Base-by-base conservation (phyloP, 2,888 invertebrate species). In the Ashinkailepas kermadecensis region DNA sequence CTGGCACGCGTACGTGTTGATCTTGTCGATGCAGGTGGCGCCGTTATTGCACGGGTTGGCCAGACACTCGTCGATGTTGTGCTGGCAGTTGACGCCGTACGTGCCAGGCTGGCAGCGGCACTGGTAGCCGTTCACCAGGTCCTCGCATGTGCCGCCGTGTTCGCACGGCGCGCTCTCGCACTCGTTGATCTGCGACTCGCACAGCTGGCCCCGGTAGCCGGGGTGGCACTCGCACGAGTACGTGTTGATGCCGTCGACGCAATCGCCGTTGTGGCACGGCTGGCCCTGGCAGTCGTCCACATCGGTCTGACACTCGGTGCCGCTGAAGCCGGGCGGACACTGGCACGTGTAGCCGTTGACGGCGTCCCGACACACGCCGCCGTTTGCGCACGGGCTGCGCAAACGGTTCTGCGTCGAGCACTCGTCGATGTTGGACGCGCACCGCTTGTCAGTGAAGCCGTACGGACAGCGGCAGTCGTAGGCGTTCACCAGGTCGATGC, bases 11-110 rank as follows among this genome's bases (percentile, higher is more conserved):
- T 96, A 97, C 87, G 94, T 93, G 87, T 96, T 97, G 86, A 97
- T 95, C 21, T 95, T 95, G 86, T 97, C 96, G 83, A 95, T 91
- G 87, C 97, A 98, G 67, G 91, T 92, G 54, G 97, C 97, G 0
- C 95, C 95, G 86, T 97, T 96, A 83, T 94, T 91, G 87, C 97
- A 97, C 0, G 97, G 97, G 88, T 95, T 95, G 86, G 94, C 94
- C 88, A 94, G 94, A 87, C 97, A 98, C 86, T 97, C 97, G 88
- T 97, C 96, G 85, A 96, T 94, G 87, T 96, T 96, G 86, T 94
- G 92, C 88, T 97, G 96, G 87, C 98, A 98, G 87, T 95, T 95
- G 0, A 83, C 90, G 0, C 97, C 97, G 0, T 95, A 94, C 0
- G 96, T 97, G 0, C 96, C 96, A 0, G 95, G 92, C 85, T 93